Conservation (phyloP, 2,797 vertebrate species). For the Mycteria americana region DNA sequence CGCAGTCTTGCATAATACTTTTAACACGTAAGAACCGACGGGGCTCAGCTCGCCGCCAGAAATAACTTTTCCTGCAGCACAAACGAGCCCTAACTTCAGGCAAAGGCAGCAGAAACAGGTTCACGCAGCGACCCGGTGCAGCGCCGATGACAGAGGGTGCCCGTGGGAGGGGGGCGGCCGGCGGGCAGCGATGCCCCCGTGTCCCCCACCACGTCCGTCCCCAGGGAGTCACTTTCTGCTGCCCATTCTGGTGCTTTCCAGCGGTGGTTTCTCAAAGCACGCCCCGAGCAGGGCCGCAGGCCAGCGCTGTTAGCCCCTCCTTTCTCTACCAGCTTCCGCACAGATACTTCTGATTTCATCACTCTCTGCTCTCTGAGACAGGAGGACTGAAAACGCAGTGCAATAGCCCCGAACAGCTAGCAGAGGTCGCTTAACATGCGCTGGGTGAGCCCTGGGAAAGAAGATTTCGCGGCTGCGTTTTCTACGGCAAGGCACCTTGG, state of each 20-base stretch:
- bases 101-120: neutral
- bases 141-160: accelerated
- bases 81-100: neutral
- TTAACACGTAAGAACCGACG: neutral
- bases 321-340: constrained; percentile 48
- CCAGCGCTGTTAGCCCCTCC: neutral
- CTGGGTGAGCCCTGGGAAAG: neutral
- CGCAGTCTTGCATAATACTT: neutral
- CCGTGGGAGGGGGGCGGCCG: neutral
- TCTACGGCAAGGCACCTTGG: neutral
- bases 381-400: neutral
- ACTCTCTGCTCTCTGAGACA: neutral
- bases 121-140: neutral
- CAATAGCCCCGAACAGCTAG: neutral
- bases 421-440: neutral
- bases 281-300: neutral
- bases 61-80: constrained; percentile 1
- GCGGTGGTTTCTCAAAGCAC: neutral
- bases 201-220: accelerated
- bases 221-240: neutral
- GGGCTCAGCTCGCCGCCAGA: neutral
- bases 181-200: accelerated
- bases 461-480: accelerated
- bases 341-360: constrained; percentile 43
- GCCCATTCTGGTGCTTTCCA: neutral